These are phyloP conservation scores for Porites evermanni DNA, from an alignment of 92 coral and sea anemone genomes.

Conservation along the genomic window DNA sequence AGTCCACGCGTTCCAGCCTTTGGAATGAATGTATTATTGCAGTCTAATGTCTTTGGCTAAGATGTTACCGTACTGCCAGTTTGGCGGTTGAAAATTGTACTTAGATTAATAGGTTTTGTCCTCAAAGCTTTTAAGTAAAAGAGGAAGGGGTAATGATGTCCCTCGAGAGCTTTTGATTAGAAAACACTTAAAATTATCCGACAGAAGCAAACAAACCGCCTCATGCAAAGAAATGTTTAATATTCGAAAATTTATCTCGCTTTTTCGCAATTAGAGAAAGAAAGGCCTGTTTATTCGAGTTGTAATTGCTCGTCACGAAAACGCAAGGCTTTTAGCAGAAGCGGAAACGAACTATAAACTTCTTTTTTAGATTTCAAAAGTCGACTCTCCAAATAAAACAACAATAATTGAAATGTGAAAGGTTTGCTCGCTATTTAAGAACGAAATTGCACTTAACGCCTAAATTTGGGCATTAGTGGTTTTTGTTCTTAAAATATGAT, in stretches of 20 bases:
- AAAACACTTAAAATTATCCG: slow-evolving; percentile 45
- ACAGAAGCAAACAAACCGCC: slow-evolving; percentile 74
- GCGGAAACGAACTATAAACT: slow-evolving; percentile 12
- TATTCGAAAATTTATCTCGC: slow-evolving; percentile 52
- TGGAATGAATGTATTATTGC: too few relatives aligned
- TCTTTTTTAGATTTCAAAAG: slow-evolving; percentile 8
- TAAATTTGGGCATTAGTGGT: slow-evolving; percentile 35
- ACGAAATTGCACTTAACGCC: slow-evolving; percentile 36
- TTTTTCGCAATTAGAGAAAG: slow-evolving; percentile 57
- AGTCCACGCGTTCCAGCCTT: not conserved
- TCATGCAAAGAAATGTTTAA: slow-evolving; percentile 51
- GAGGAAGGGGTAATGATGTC: slow-evolving; percentile 28
- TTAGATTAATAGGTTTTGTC: not conserved
- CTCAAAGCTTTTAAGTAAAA: slow-evolving; percentile 28
- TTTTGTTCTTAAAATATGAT: slow-evolving; percentile 39
- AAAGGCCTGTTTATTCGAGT: slow-evolving; percentile 50
- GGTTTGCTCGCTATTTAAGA: slow-evolving; percentile 20
- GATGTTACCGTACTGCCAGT: not conserved
- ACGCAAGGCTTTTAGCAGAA: slow-evolving; percentile 9
- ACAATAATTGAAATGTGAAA: not conserved
- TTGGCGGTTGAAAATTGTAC: slow-evolving; percentile 8
- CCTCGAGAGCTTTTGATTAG: slow-evolving; percentile 50
- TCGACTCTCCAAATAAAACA: not conserved
- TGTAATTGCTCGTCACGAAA: slow-evolving; percentile 37
- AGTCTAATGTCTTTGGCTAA: not conserved